phyloP scores from a whole-genome alignment of 2,797 vertebrate genomes.

The Argyrosomus regius region DNA sequence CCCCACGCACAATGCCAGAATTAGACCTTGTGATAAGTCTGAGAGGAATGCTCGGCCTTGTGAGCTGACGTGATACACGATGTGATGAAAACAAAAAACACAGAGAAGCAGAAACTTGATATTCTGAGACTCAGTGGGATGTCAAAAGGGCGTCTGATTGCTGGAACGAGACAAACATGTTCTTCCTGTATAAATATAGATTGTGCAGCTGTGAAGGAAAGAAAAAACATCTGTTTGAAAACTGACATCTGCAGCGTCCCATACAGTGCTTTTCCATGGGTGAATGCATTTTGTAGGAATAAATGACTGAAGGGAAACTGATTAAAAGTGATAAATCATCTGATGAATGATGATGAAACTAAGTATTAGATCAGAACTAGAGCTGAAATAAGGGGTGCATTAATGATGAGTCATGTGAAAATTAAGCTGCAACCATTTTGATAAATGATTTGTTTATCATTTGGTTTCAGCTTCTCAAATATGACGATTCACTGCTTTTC shows the following conservation, averaged over 20 bases:
- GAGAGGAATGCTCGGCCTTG: not conserved
- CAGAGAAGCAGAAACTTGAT: not conserved
- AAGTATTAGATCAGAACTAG: not conserved
- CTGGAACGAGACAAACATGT: not conserved
- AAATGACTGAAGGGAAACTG: not conserved
- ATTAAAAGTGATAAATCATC: not conserved
- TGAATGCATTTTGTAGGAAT: not conserved
- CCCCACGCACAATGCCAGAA: not conserved
- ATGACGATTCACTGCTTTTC: not conserved
- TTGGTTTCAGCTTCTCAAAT: not conserved
- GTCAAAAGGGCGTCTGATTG: not conserved
- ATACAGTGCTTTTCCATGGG: not conserved
- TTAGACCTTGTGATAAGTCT: not conserved
- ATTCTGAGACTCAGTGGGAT: not conserved
- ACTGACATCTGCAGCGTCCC: not conserved
- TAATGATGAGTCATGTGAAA: not conserved
- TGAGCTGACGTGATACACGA: not conserved
- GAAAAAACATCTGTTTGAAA: constrained; percentile 19
- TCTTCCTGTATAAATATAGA: not conserved
- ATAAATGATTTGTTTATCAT: not conserved
- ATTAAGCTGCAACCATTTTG: not conserved
- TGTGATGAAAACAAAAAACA: constrained; percentile 1
- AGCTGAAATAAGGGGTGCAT: not conserved
- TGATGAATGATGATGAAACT: not conserved
- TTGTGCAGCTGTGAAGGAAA: not conserved